These are phyloP conservation scores for Prunella himalayana DNA, from an alignment of 2,113 vertebrate species.

Conservation along the genomic window DNA sequence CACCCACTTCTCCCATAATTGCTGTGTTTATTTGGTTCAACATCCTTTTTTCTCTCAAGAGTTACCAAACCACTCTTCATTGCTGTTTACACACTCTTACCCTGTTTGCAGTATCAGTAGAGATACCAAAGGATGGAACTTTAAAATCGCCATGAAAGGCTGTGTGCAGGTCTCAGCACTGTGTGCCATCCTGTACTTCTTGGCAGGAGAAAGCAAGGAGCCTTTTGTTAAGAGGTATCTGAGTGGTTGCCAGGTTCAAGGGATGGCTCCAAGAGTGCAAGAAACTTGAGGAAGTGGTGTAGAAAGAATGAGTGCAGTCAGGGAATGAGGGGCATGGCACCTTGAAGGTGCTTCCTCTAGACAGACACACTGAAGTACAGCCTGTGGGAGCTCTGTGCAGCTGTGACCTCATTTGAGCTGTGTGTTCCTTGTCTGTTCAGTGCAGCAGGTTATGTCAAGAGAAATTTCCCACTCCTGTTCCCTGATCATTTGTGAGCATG, in stretches of 20 bases:
- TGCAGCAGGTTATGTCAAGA: neutral
- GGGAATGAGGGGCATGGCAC: neutral
- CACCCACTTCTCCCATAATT: neutral
- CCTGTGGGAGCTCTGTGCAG: neutral
- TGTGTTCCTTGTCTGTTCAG: neutral
- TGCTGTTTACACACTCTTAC: accelerated
- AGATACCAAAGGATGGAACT: neutral
- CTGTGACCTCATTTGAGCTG: neutral
- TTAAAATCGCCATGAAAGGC: accelerated
- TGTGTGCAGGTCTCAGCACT: accelerated
- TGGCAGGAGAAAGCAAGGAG: neutral
- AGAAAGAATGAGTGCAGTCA: neutral
- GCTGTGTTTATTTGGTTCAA: neutral
- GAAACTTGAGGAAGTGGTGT: neutral
- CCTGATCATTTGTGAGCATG: neutral
- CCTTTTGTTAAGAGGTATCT: neutral
- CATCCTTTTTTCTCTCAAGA: neutral
- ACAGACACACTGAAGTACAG: neutral
- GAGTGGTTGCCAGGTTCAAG: neutral
- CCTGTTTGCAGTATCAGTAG: neutral
- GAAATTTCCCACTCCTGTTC: neutral
- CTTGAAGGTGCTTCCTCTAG: neutral
- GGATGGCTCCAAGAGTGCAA: neutral
- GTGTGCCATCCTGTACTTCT: neutral
- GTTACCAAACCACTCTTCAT: neutral